Evolutionary conservation across 1,140 invertebrate genomes (phyloP).

Genomic region (Drusus annulatus): DNA sequence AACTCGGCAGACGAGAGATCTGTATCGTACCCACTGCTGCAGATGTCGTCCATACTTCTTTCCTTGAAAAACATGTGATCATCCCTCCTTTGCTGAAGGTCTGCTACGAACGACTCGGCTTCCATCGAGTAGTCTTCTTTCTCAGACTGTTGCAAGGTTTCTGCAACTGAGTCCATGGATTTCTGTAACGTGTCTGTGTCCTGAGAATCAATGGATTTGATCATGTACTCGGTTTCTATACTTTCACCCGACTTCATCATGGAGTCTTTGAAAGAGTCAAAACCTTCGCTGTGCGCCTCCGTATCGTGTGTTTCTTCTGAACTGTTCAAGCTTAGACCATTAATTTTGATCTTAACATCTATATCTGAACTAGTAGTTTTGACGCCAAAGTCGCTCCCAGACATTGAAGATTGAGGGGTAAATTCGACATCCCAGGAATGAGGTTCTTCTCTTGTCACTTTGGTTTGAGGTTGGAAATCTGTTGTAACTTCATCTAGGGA

Average conservation of each 20-base stretch:
- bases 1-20: conserved; percentile 78
- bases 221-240: conserved; percentile 70
- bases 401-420: conserved; percentile 51
- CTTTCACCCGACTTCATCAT: conserved; percentile 74
- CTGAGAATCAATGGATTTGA: conserved; percentile 70
- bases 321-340: conserved; percentile 49
- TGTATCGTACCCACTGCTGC: conserved; percentile 76
- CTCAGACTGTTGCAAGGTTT: conserved; percentile 70
- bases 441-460: conserved; percentile 60
- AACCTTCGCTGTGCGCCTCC: conserved; percentile 61
- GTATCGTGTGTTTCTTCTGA: conserved; percentile 64
- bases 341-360: conserved; percentile 52
- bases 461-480: conserved; percentile 61
- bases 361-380: conserved; percentile 51
- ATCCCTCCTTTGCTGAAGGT: conserved; percentile 66
- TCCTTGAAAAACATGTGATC: conserved; percentile 69
- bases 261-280: conserved; percentile 69
- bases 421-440: conserved; percentile 62
- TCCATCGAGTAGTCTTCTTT: conserved; percentile 65
- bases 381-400: conserved; percentile 50
- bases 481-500: conserved; percentile 63
- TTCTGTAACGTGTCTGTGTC: conserved; percentile 70
- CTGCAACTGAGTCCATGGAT: conserved; percentile 69
- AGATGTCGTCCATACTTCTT: conserved; percentile 72
- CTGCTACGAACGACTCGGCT: conserved; percentile 69